phyloP scores from a whole-genome alignment of 1,140 invertebrate species.

The Eupeodes corollae region DNA sequence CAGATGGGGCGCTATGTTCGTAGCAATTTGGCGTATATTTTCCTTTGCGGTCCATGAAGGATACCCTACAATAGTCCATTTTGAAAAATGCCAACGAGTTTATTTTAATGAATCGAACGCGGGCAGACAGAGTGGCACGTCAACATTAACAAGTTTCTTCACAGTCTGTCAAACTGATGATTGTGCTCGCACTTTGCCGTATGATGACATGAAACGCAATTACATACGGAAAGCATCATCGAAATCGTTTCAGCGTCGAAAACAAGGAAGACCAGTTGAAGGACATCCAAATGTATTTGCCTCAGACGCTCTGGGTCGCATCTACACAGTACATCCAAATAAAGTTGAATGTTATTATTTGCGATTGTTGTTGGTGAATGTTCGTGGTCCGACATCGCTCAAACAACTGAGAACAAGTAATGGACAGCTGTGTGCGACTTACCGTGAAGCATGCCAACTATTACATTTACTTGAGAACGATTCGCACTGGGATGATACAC shows the following conservation, averaged over 20 bases:
- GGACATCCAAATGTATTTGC: background rate
- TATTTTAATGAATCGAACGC: constrained; percentile 25
- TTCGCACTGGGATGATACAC: constrained; percentile 24
- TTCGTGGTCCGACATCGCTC: too few relatives aligned
- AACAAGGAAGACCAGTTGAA: too few relatives aligned
- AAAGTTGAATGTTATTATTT: constrained; percentile 15
- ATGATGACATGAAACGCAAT: constrained; percentile 34
- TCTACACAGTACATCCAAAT: too few relatives aligned
- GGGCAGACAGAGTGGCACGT: constrained; percentile 10
- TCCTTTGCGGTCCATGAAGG: constrained; percentile 24
- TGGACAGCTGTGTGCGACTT: constrained; percentile 22
- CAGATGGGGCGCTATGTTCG: constrained; percentile 37
- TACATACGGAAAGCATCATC: constrained; percentile 35
- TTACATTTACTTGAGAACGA: too few relatives aligned
- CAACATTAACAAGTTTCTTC: constrained; percentile 32
- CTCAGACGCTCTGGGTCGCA: too few relatives aligned
- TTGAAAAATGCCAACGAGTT: constrained; percentile 26
- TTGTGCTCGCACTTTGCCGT: constrained; percentile 35
- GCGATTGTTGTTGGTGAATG: too few relatives aligned
- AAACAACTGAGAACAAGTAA: constrained; percentile 21
- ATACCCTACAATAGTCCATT: too few relatives aligned
- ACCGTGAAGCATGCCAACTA: too few relatives aligned
- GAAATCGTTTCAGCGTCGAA: too few relatives aligned
- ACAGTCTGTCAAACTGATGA: constrained; percentile 9
- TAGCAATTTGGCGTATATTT: constrained; percentile 34